Conservation (phyloP, 2,888 invertebrate species). For the Platypus cylindrus region DNA sequence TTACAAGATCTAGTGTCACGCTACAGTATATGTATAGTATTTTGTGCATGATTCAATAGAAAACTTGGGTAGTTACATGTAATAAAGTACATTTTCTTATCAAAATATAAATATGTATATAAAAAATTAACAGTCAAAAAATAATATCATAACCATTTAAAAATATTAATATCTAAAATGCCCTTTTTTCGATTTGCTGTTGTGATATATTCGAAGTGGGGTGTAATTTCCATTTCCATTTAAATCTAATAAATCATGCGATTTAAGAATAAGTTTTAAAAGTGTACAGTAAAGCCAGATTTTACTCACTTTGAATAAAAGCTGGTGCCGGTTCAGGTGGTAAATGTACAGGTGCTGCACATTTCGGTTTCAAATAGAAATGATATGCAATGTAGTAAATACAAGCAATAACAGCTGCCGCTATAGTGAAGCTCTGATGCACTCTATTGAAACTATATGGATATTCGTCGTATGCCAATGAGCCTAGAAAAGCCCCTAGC, state of each 20-base stretch:
- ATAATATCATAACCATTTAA: no score
- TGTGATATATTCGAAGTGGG: slow-evolving; percentile 69
- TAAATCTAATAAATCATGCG: slow-evolving; percentile 36
- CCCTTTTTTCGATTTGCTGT: slow-evolving; percentile 66
- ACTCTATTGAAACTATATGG: slow-evolving; percentile 37
- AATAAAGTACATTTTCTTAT: no score
- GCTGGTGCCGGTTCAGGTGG: slow-evolving; percentile 51
- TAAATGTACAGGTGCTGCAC: slow-evolving; percentile 49
- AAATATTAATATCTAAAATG: slow-evolving; percentile 61
- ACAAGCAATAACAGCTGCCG: slow-evolving; percentile 50
- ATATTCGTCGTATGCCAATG: slow-evolving; percentile 33
- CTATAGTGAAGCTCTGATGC: slow-evolving; percentile 53
- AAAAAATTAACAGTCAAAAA: no score
- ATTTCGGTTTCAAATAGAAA: slow-evolving; percentile 58
- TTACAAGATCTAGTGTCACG: no score
- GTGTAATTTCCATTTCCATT: slow-evolving; percentile 60
- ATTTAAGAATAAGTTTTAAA: neutral
- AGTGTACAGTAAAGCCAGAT: neutral
- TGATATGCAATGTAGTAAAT: slow-evolving; percentile 63
- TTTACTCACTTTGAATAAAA: slow-evolving; percentile 46
- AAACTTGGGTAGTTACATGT: no score
- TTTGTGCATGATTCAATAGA: no score
- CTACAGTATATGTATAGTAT: no score
- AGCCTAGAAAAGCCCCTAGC: slow-evolving; percentile 57
- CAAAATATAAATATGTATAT: no score